Evolutionary conservation across 2,113 vertebrate genomes (phyloP), one percentile per base, ranked within the genome.

Genomic region (Aspidoscelis tigris): DNA sequence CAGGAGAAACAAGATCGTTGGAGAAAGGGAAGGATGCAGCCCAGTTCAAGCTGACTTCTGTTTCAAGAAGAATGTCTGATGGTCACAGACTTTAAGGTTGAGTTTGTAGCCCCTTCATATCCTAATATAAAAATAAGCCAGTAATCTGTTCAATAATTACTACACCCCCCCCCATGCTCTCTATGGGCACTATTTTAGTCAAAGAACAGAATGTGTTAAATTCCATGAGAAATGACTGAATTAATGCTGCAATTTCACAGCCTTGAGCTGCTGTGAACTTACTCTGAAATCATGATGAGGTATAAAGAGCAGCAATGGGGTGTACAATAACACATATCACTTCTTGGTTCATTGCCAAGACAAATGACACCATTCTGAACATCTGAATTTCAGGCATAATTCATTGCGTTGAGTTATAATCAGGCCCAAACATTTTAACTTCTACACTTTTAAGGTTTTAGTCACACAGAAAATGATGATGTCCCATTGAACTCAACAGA

Each of bases 221-320:
- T 2, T 0, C 76, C 2, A 5, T 90, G 58, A 77, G 88, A 87
- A 93, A 78, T 41, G 39, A 84, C 26, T 86, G 75, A 33, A 50
- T 47, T 44, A 66, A 2, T 43, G 41, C 85, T 10, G 26, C 88
- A 68, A 83, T 91, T 66, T 81, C 94, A 89, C 94, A 94, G 68
- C 88, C 94, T 11, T 76, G 58, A 88, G 89, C 93, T 26, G 58
- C 71, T 83, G 95, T 95, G 87, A 73, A 89, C 82, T 7, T 93
- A 94, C 11, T 78, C 91, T 82, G 93, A 95, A 88, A 84, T 91
- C 7, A 71, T 88, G 9, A 87, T 93, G 93, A 84, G 91, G 2
- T 90, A 84, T 71, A 92, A 95, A 89, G 76, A 39, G 53, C 20
- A 71, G 41, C 26, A 24, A 22, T 39, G 64, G 64, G 64, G n/a